A percentile compares a stretch with the other conserved stretches of the same genome.
These are phyloP conservation scores for Trogon melanurus DNA, from an alignment of 2,113 vertebrate genomes.

Conservation along the genomic window DNA sequence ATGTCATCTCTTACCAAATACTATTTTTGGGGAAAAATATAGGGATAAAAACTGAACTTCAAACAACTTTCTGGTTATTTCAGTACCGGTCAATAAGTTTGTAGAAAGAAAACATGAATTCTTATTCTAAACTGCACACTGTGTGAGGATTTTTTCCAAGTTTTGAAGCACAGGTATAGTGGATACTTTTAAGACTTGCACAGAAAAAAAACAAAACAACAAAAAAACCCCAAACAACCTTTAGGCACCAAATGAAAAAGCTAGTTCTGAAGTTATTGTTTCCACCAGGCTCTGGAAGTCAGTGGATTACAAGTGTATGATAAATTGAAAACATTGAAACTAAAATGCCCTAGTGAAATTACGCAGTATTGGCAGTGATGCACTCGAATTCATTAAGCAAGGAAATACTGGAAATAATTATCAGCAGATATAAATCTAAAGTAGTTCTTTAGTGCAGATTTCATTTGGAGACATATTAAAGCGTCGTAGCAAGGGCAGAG, in stretches of 20 bases:
- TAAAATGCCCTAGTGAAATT: background rate
- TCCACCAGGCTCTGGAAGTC: background rate
- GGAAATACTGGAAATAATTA: background rate
- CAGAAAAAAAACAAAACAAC: background rate
- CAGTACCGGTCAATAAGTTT: background rate
- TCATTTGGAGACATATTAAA: background rate
- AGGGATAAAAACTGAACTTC: background rate
- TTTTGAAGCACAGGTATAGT: background rate
- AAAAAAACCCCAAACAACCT: background rate
- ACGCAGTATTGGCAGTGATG: background rate
- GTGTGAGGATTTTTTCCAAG: background rate
- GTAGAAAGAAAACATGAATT: background rate
- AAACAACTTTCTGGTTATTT: background rate
- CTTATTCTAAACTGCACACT: background rate
- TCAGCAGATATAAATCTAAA: background rate
- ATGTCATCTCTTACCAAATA: background rate
- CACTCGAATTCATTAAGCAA: background rate
- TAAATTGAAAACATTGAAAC: background rate
- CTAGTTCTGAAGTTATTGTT: background rate
- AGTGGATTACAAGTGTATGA: background rate
- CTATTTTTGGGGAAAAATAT: background rate
- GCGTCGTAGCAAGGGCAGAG: background rate
- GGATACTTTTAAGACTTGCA: background rate
- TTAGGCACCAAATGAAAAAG: background rate
- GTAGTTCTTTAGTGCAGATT: background rate